These are phyloP conservation scores for Acanthoscelides obtectus DNA, from an alignment of 2,888 invertebrate species.

Conservation along the genomic window DNA sequence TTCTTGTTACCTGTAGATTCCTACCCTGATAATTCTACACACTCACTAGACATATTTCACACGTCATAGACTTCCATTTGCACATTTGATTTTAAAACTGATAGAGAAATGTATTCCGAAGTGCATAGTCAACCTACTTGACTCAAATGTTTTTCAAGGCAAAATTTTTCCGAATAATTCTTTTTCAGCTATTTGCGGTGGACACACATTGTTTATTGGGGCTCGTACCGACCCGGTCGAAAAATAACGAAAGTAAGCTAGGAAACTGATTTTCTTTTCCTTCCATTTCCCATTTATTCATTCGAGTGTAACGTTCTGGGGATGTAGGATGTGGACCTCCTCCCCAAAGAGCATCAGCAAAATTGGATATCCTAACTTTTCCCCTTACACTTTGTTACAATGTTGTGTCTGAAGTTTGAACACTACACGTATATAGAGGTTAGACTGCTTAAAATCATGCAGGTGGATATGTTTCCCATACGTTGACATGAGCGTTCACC, in stretches of 20 bases:
- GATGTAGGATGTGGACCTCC: neutral
- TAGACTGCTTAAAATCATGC: too few species aligned
- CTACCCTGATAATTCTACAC: too few species aligned
- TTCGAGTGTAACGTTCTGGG: neutral
- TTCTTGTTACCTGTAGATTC: too few species aligned
- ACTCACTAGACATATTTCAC: too few species aligned
- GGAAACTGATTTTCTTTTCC: neutral
- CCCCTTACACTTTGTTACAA: neutral
- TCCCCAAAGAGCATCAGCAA: neutral
- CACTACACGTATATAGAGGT: neutral
- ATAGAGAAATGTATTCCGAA: too few species aligned
- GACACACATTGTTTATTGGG: neutral
- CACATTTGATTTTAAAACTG: too few species aligned
- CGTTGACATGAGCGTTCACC: too few species aligned
- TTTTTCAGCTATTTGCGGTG: neutral
- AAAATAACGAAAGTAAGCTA: neutral
- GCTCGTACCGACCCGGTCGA: neutral
- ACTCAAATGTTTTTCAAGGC: too few species aligned
- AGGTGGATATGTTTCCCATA: too few species aligned
- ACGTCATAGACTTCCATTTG: too few species aligned
- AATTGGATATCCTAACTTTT: neutral
- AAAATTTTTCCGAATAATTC: neutral
- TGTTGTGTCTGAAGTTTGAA: neutral
- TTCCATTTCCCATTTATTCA: neutral
- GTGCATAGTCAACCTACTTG: too few species aligned